phyloP scores from a whole-genome alignment of 2,797 vertebrate species.

The Silurus aristotelis region DNA sequence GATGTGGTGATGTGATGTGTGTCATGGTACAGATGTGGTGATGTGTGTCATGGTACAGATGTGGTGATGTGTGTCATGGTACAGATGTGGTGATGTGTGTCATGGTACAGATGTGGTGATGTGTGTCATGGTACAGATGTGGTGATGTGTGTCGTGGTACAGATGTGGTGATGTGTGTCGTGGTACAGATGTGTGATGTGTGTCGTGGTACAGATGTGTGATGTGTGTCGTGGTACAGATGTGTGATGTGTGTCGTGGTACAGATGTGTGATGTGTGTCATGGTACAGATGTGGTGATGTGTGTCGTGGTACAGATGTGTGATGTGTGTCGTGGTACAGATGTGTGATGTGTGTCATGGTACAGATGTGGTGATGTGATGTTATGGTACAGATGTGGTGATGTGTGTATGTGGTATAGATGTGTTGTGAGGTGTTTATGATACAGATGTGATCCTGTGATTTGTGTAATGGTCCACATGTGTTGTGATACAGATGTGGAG shows the following conservation, averaged over 20 bases:
- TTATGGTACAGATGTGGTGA: background rate
- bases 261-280: background rate
- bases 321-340: background rate
- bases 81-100: background rate
- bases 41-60: background rate
- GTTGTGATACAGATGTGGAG: slow-evolving; percentile 82
- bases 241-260: background rate
- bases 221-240: background rate
- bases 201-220: background rate
- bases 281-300: background rate
- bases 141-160: background rate
- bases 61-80: background rate
- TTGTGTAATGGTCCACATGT: background rate
- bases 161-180: background rate
- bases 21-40: background rate
- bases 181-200: background rate
- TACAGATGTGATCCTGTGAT: background rate
- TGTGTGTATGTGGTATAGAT: background rate
- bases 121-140: background rate
- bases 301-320: background rate
- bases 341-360: background rate
- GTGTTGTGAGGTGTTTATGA: background rate
- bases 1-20: background rate
- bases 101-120: background rate
- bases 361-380: background rate